A percentile compares a stretch with the other conserved stretches of the same genome.
Conservation (phyloP, 2,797 vertebrate species). For the Typhlichthys subterraneus region DNA sequence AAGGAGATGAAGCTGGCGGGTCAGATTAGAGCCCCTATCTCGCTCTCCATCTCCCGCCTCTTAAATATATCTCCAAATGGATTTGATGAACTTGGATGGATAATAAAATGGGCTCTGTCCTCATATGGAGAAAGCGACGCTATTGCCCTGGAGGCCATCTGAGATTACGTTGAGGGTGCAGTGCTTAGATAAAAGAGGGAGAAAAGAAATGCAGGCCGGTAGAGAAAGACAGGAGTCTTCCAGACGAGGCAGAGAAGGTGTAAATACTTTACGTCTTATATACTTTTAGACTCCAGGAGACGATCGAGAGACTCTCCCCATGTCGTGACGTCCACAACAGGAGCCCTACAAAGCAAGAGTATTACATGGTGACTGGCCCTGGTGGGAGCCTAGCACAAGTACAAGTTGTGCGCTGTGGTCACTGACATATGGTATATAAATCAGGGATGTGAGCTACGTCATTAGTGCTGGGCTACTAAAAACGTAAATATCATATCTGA, state of each 20-base stretch:
- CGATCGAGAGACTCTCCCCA: constrained; percentile 59
- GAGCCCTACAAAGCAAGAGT: constrained; percentile 46
- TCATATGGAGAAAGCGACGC: constrained; percentile 11
- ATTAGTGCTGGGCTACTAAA: too few relatives aligned
- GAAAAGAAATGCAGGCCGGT: neutral
- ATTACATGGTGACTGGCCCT: neutral
- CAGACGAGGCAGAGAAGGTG: neutral
- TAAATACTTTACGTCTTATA: constrained; percentile 15
- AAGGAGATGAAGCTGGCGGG: constrained; percentile 37
- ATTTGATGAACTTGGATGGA: constrained; percentile 52
- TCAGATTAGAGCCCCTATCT: constrained; percentile 47
- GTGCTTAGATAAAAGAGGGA: neutral
- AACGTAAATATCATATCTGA: too few relatives aligned
- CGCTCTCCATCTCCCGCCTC: constrained; percentile 25
- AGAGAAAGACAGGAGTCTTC: neutral
- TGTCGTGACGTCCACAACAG: constrained; percentile 33
- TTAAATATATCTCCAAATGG: constrained; percentile 51
- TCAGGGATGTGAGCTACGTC: too few relatives aligned
- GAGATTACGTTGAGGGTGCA: neutral
- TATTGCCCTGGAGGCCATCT: constrained; percentile 18
- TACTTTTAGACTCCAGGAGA: constrained; percentile 67
- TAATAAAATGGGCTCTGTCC: constrained; percentile 27
- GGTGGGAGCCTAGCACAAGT: neutral
- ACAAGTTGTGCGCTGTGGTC: neutral
- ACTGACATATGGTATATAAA: too few relatives aligned